Conservation (phyloP, 1,140 invertebrate genomes). For the Bombus haemorrhoidalis region DNA sequence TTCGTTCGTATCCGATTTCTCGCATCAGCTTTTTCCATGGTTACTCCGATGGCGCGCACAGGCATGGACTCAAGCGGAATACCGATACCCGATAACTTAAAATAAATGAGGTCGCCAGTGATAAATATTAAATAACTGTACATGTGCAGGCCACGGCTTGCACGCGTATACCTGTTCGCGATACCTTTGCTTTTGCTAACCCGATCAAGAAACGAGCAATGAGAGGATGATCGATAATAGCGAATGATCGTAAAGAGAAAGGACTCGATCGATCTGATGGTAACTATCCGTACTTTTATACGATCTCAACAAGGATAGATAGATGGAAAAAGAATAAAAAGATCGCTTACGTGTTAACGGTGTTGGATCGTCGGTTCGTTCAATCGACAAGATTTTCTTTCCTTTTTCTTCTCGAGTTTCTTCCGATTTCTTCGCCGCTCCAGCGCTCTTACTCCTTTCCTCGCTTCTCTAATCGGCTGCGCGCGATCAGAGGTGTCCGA, state of each 20-base stretch:
- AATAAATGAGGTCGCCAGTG: slow-evolving; percentile 43
- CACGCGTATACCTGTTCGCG: not conserved
- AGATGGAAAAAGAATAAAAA: not conserved
- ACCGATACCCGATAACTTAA: slow-evolving; percentile 32
- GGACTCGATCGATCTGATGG: not conserved
- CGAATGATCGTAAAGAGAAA: not conserved
- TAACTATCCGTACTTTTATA: not conserved
- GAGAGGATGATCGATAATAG: not conserved
- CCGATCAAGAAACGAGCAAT: not conserved
- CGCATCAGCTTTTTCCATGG: slow-evolving; percentile 37
- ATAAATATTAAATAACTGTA: slow-evolving; percentile 51
- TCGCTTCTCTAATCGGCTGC: not conserved
- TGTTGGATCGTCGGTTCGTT: not conserved
- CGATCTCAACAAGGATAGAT: not conserved
- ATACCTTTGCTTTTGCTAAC: slow-evolving; percentile 5
- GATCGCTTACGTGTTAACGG: slow-evolving; percentile 22
- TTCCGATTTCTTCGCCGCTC: slow-evolving; percentile 7
- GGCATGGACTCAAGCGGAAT: not conserved
- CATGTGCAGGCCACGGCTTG: not conserved
- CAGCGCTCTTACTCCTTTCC: slow-evolving; percentile 8
- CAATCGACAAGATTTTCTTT: not conserved
- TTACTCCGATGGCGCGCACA: not conserved
- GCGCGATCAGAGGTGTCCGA: not conserved
- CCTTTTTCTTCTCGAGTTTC: not conserved
- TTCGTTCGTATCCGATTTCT: slow-evolving; percentile 37